Evolutionary conservation across 2,797 vertebrate genomes (phyloP).

Genomic region (Lepilemur ruficaudatus): DNA sequence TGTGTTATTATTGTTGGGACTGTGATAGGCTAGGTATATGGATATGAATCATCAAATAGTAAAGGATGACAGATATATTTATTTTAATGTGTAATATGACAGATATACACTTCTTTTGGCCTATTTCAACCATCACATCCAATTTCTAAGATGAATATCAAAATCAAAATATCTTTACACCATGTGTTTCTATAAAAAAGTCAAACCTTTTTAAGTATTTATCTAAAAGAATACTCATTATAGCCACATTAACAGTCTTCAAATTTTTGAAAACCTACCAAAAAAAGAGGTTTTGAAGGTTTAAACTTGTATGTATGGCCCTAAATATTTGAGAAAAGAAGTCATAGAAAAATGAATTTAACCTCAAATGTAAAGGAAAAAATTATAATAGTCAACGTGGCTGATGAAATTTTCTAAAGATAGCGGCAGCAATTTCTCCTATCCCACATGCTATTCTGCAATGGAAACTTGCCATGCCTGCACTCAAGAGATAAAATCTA

Average conservation of each 20-base stretch:
- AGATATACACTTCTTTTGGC: neutral
- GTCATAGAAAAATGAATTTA: neutral
- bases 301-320: neutral
- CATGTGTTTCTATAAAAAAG: neutral
- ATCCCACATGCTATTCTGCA: neutral
- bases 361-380: neutral
- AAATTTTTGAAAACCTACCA: neutral
- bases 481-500: neutral
- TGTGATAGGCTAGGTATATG: neutral
- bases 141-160: neutral
- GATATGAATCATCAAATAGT: neutral
- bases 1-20: neutral
- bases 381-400: neutral
- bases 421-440: neutral
- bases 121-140: neutral
- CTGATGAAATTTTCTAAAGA: neutral
- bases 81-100: too few species aligned
- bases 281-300: neutral
- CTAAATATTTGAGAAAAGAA: conserved; percentile 14
- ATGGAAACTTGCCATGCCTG: neutral
- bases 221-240: neutral
- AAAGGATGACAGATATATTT: too few species aligned
- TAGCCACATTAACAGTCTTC: neutral
- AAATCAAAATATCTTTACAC: neutral
- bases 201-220: neutral